These are phyloP conservation scores for Vanessa tameamea DNA, from an alignment of 1,140 invertebrate species.

Conservation along the genomic window DNA sequence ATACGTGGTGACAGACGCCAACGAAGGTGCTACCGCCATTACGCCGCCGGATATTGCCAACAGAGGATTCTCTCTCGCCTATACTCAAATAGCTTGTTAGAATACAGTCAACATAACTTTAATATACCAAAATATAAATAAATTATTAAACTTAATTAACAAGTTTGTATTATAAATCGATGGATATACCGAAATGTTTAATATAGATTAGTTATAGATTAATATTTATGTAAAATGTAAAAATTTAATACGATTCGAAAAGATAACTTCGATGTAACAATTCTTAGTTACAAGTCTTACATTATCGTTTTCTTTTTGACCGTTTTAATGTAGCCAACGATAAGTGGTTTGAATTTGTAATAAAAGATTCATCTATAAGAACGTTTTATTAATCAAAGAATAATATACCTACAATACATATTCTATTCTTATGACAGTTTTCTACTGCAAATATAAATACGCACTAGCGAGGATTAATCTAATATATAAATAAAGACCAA, in stretches of 20 bases:
- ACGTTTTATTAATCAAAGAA: not conserved
- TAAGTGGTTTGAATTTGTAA: not conserved
- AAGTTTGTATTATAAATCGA: no score
- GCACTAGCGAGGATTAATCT: not conserved
- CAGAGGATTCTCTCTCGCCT: constrained; percentile 86
- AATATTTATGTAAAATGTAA: not conserved
- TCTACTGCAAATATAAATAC: not conserved
- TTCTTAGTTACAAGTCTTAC: not conserved
- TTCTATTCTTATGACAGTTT: not conserved
- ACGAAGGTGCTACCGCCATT: constrained; percentile 75
- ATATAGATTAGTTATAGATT: not conserved
- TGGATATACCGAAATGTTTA: not conserved
- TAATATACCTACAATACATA: not conserved
- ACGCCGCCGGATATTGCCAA: constrained; percentile 83
- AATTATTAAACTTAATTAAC: no score
- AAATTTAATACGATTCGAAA: constrained; percentile 1
- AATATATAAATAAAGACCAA: not conserved
- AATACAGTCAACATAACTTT: not conserved
- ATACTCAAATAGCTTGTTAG: constrained; percentile 85
- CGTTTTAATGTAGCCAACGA: not conserved
- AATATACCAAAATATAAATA: no score
- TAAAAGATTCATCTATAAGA: not conserved
- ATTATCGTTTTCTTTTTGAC: constrained; percentile 15
- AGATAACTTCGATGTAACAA: constrained; percentile 8
- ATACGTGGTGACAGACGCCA: constrained; percentile 85